phyloP scores from a whole-genome alignment of 2,797 vertebrate genomes.

The Crocodylus rhombifer region DNA sequence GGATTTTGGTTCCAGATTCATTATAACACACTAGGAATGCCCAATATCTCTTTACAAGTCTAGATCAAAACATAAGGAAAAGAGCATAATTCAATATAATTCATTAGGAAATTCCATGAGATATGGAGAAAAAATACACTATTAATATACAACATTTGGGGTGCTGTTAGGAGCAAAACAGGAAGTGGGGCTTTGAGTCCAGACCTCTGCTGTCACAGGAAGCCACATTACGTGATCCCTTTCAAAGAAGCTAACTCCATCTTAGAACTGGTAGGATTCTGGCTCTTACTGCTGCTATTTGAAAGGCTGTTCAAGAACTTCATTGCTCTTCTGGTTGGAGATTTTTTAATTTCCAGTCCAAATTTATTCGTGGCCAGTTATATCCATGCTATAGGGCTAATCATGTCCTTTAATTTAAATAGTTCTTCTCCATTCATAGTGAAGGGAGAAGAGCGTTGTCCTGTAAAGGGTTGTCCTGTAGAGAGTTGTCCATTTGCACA shows the following conservation, averaged over 20 bases:
- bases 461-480: too few relatives aligned
- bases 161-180: not conserved
- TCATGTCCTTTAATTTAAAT: rapidly evolving
- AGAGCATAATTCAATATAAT: not conserved
- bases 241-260: not conserved
- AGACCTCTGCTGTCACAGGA: not conserved
- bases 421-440: too few relatives aligned
- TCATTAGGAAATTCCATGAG: not conserved
- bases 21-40: not conserved
- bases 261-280: not conserved
- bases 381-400: not conserved
- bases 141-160: not conserved
- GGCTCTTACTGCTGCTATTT: not conserved
- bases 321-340: not conserved
- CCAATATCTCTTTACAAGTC: not conserved
- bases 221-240: rapidly evolving
- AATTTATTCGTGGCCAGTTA: not conserved
- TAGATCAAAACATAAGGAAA: not conserved
- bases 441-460: too few relatives aligned
- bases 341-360: not conserved
- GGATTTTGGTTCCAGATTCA: not conserved
- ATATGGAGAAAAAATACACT: not conserved
- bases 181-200: rapidly evolving
- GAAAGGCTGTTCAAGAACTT: not conserved
- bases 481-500: too few relatives aligned